These are phyloP conservation scores for Argya squamiceps DNA, from an alignment of 2,797 vertebrate genomes.

Conservation along the genomic window DNA sequence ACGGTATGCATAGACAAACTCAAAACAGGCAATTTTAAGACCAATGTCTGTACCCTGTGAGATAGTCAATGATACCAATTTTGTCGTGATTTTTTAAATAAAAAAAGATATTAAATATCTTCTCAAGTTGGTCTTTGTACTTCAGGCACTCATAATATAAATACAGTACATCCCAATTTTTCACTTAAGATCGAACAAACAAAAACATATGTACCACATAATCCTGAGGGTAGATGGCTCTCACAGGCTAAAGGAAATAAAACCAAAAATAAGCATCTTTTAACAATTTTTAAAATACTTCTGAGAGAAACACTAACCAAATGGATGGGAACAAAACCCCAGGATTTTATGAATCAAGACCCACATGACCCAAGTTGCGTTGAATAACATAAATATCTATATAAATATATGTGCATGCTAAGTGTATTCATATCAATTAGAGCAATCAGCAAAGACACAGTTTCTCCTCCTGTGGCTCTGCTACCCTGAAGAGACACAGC, in stretches of 20 bases:
- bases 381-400: background rate
- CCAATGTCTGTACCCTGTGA: background rate
- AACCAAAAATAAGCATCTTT: background rate
- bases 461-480: background rate
- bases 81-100: background rate
- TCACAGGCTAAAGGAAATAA: background rate
- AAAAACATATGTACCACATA: background rate
- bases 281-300: background rate
- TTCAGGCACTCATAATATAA: background rate
- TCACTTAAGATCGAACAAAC: background rate
- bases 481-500: background rate
- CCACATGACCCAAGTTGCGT: fast-evolving
- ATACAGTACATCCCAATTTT: background rate
- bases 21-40: background rate
- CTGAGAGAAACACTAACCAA: background rate
- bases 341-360: background rate
- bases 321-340: background rate
- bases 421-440: background rate
- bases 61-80: background rate
- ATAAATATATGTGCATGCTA: background rate
- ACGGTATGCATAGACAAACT: background rate
- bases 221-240: background rate
- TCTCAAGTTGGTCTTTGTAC: background rate
- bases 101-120: background rate
- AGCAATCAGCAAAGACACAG: background rate